Base-by-base conservation (phyloP, 2,888 invertebrate species). In the Dynastes hyllus region DNA sequence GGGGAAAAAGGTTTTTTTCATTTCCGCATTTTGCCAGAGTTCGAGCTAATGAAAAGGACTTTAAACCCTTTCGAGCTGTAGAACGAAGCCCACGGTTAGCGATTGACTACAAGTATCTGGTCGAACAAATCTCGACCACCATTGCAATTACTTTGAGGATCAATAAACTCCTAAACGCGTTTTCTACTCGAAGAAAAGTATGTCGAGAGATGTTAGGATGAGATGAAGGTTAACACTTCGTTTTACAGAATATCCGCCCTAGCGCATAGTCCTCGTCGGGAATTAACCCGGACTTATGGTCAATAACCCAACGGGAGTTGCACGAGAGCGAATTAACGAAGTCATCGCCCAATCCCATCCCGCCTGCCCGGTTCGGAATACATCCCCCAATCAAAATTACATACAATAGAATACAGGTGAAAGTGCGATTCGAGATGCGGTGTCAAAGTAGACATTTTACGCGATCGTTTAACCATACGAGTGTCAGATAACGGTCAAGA, bases 211-310 rank as follows among this genome's bases (percentile, higher is more conserved):
- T 66, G 73, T 73, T 78, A 63, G 40, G 75, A 78, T 55, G 37
- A 53, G 75, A 69, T 69, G 66, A 73, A 73, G 78, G 78, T 73
- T 78, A 51, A 27, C 45, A 73, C 71, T 40, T 85, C 81, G 86
- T 87, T 89, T 89, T 88, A 89, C 89, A 89, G 85, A 83, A 81
- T 85, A 87, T 87, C 87, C 82, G 77, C 86, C 85, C 80, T 83
- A 71, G 80, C 78, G 75, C 83, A 83, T 83, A 79, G 63, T 78
- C 53, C 58, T 63, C 73, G 61, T 75, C 32, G 73, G 61, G 50
- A 55, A 75, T 69, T 69, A 69, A 69, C 69, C 69, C 69, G 69
- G 69, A 69, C 69, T 69, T 69, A 69, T 69, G 69, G 69, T 58
- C 55, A 40, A 65, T 51, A 55, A 50, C 55, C 63, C 63, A 65